Evolutionary conservation across 2,113 vertebrate species (phyloP).

Genomic region (Dasyornis broadbenti): DNA sequence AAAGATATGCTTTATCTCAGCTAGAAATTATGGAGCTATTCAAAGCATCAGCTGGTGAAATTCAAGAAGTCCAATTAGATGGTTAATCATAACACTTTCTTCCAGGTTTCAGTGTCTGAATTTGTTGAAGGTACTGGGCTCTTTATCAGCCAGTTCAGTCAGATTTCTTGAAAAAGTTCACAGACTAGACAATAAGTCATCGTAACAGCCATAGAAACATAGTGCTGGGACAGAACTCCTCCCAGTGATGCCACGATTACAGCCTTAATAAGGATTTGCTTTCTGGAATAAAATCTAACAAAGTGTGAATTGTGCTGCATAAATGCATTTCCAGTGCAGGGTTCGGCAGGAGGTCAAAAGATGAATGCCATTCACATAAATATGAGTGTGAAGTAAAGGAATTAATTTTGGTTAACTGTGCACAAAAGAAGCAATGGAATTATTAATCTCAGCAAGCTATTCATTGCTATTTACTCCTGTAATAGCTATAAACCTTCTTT

Average conservation of each 20-base stretch:
- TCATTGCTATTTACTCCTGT: not conserved
- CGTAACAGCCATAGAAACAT: not conserved
- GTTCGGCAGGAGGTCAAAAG: constrained; percentile 33
- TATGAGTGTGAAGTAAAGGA: constrained; percentile 18
- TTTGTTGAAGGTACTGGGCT: not conserved
- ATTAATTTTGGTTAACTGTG: not conserved
- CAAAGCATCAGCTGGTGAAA: not conserved
- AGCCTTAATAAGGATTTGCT: constrained; percentile 23
- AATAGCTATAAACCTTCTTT: not conserved
- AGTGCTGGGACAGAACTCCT: not conserved
- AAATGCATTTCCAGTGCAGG: constrained; percentile 1
- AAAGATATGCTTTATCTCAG: not conserved
- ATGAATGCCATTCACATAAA: constrained; percentile 38
- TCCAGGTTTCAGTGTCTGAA: not conserved
- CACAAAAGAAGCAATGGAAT: not conserved
- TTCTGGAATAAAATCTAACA: constrained; percentile 32
- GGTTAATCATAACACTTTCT: not conserved
- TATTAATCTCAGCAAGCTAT: not conserved
- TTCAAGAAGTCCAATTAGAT: not conserved
- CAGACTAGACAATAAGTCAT: not conserved
- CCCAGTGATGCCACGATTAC: not conserved
- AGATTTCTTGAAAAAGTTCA: not conserved
- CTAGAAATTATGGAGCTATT: not conserved
- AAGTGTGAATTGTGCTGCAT: constrained; percentile 42
- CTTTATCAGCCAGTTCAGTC: not conserved